Base-by-base conservation (phyloP, 2,113 vertebrate species). In the Clarias gariepinus region DNA sequence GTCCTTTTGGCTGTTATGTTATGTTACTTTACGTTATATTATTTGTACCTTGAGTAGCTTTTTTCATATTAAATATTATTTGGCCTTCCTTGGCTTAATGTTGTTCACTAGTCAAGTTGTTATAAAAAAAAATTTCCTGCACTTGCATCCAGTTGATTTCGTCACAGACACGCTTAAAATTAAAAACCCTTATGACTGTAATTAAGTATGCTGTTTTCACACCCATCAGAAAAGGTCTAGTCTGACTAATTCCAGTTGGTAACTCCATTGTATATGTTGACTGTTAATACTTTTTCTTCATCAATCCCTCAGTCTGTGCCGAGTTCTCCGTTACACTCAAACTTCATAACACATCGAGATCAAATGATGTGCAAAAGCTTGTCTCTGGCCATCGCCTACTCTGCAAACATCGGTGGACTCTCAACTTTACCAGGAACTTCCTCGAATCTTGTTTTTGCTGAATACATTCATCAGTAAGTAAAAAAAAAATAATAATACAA, bases 371-470 rank as follows among this genome's bases (percentile, higher is more conserved):
- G 95, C 84, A 99, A 98, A 94, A 94, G 96, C 68, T 95, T 98
- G 95, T 96, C 95, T 58, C 92, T 99, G 25, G 94, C 95, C 85
- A 93, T 99, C 23, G 94, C 97, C 87, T 99, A 98, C 89, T 95
- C 97, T 71, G 96, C 97, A 86, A 97, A 93, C 87, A 96, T 99
- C 4, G 97, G 98, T 9, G 97, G 98, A 57, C 92, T 98, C 85
- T 95, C 96, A 47, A 99, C 97, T 3, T 94, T 97, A 90, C 97
- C 97, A 0, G 98, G 97, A 89, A 98, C 97, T 33, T 99, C 97
- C 0, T 95, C 97, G 84, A 98, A 98, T 91, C 91, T 99, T 91
- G 98, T 99, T 91, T 98, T 99, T 89, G 25, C 94, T 19, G 97
- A 98, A 90, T 94, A 96, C 87, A 96, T 99, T 88, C 95, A 96